phyloP scores from a whole-genome alignment of 2,113 vertebrate species.

The Bucco capensis region DNA sequence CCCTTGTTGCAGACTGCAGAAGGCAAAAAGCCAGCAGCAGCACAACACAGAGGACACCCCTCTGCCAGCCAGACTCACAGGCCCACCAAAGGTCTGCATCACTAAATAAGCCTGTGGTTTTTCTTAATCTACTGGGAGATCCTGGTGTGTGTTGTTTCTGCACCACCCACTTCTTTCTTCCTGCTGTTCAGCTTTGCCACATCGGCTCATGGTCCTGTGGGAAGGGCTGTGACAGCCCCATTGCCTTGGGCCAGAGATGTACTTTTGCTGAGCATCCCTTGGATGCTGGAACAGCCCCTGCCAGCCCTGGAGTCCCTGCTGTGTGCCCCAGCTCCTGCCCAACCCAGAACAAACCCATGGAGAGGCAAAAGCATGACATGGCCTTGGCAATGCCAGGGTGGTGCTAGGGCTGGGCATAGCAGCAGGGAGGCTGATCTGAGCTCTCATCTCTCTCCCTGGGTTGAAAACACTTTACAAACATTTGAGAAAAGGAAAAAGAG shows the following conservation, averaged over 20 bases:
- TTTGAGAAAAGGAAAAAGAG: background rate
- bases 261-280: background rate
- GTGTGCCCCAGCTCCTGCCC: background rate
- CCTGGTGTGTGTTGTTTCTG: background rate
- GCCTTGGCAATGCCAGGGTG: background rate
- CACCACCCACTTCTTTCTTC: background rate
- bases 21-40: background rate
- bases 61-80: background rate
- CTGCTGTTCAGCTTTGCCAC: background rate
- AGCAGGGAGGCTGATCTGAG: background rate
- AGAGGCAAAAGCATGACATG: background rate
- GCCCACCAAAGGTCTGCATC: background rate
- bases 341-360: background rate
- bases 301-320: background rate
- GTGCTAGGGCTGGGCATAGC: fast-evolving
- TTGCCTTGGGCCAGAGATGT: background rate
- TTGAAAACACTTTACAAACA: background rate
- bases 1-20: background rate
- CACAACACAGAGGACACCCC: too few species aligned
- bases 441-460: background rate
- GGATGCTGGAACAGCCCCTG: background rate
- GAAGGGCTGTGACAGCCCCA: fast-evolving
- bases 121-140: background rate
- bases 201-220: background rate
- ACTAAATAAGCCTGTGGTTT: background rate